Conservation (phyloP, 2,113 vertebrate genomes). For the Lophura nycthemera region DNA sequence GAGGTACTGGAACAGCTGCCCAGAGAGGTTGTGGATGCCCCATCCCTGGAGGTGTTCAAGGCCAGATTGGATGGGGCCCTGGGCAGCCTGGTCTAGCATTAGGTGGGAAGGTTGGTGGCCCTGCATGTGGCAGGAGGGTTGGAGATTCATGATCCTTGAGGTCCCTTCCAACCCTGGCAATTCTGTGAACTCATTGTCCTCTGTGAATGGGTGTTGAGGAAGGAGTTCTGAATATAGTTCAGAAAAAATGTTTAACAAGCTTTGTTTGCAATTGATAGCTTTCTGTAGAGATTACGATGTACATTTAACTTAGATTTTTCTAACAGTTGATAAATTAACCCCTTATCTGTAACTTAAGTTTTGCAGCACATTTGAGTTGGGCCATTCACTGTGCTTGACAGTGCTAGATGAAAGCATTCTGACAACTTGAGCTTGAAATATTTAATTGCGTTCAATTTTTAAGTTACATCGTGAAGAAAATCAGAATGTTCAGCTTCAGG, state of each 20-base stretch:
- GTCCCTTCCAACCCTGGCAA: too few species aligned
- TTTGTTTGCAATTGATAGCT: neutral
- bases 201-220: neutral
- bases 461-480: neutral
- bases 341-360: neutral
- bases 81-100: too few species aligned
- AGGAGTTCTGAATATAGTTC: neutral
- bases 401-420: neutral
- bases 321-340: neutral
- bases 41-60: too few species aligned
- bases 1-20: too few species aligned
- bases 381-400: neutral
- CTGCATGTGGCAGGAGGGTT: too few species aligned
- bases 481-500: neutral
- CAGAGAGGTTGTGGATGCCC: too few species aligned
- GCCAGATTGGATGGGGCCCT: too few species aligned
- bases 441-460: neutral
- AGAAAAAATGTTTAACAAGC: neutral
- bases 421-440: neutral
- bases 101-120: too few species aligned
- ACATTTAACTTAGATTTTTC: neutral
- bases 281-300: neutral
- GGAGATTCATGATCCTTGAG: too few species aligned
- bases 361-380: neutral
- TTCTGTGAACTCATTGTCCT: neutral